Percentiles rank a stretch among this genome's conserved stretches.
Evolutionary conservation across 1,140 invertebrate species (phyloP).

Genomic region (Drosophila ironensis): DNA sequence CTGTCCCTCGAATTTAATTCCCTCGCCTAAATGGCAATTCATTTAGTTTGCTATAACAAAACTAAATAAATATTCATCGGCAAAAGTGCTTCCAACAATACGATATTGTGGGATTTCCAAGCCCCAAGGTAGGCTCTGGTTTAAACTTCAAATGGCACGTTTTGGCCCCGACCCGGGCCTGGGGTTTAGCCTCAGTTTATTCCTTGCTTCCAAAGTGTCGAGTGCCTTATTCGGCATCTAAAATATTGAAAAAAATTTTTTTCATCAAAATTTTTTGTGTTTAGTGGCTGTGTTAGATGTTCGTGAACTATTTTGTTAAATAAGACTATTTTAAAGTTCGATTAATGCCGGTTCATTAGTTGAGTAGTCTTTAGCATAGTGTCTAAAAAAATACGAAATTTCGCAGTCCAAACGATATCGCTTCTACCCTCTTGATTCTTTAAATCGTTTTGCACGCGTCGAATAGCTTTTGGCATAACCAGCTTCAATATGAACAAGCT

Average conservation of each 20-base stretch:
- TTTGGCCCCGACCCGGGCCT: not conserved
- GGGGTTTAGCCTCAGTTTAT: not conserved
- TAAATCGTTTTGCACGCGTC: too few relatives aligned
- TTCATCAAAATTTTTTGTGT: slow-evolving; percentile 18
- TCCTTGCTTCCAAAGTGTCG: slow-evolving; percentile 1
- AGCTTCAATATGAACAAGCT: slow-evolving; percentile 12
- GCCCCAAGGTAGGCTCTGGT: not conserved
- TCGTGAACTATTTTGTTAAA: not conserved
- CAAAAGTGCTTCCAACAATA: not conserved
- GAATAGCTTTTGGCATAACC: too few relatives aligned
- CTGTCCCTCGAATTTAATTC: not conserved
- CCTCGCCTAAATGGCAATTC: not conserved
- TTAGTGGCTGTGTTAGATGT: slow-evolving; percentile 1
- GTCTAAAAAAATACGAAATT: not conserved
- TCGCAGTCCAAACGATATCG: slow-evolving; percentile 6
- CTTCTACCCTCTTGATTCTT: not conserved
- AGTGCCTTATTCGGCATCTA: slow-evolving; percentile 5
- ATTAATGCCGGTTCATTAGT: not conserved
- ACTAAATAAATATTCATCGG: slow-evolving; percentile 2
- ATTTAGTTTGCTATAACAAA: not conserved
- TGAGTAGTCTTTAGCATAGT: not conserved
- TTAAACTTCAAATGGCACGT: not conserved
- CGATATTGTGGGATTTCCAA: not conserved
- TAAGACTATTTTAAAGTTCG: not conserved
- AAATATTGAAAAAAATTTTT: slow-evolving; percentile 8